Base-by-base conservation (phyloP, 2,113 vertebrate genomes). In the Cavia porcellus region DNA sequence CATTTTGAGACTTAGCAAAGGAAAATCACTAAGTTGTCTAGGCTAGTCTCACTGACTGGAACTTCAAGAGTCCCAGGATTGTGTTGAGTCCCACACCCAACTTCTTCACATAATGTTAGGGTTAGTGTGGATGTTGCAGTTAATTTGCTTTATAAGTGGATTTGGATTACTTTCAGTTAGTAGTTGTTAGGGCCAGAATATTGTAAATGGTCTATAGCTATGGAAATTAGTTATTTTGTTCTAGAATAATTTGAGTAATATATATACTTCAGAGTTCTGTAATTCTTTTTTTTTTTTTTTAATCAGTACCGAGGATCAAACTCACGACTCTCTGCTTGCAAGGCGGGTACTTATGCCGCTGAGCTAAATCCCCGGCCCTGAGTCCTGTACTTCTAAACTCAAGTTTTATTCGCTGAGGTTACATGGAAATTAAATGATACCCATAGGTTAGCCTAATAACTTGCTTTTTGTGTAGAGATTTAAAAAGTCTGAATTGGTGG, bases 361-460 rank as follows among this genome's bases (percentile, higher is more conserved):
- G n/a, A n/a, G n/a, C n/a, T n/a, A n/a, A n/a, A n/a, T n/a, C n/a
- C n/a, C n/a, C n/a, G n/a, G n/a, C n/a, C n/a, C n/a, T n/a, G n/a
- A n/a, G n/a, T n/a, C n/a, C n/a, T n/a, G n/a, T n/a, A n/a, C n/a
- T n/a, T n/a, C n/a, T n/a, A n/a, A 42, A 50, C 45, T 70, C 24
- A 4, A 66, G 45, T 89, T 81, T 86, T 30, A 77, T 79, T 79
- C 64, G 30, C 22, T 84, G 68, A 93, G 38, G 59, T 92, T 95
- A 80, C 94, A 13, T 92, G 52, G 80, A 82, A 89, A 90, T 96
- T 79, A 83, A 95, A 66, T 77, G 28, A 94, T 86, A 82, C 4
- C 35, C 74, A 47, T 57, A 89, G 42, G 50, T 94, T 95, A 86
- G 62, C 11, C 35, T 92, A 52, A 75, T 80, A 88, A 11, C 28